Percentiles rank a stretch among this genome's conserved stretches.
Evolutionary conservation across 2,888 invertebrate genomes (phyloP).

Genomic region (Drosophila infuscata): DNA sequence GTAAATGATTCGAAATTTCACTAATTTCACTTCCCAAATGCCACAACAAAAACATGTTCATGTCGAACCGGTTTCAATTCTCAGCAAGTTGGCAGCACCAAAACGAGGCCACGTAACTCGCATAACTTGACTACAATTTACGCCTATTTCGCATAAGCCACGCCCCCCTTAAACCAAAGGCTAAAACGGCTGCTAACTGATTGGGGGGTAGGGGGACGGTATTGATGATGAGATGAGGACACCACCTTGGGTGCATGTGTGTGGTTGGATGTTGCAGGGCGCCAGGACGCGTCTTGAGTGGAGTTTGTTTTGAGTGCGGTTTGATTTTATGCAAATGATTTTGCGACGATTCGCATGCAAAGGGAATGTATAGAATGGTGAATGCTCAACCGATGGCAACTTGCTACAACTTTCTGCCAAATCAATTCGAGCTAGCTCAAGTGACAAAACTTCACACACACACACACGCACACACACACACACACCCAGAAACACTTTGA

Average conservation of each 20-base stretch:
- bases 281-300: constrained; percentile 48
- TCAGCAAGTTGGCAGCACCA: constrained; percentile 34
- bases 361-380: constrained; percentile 19
- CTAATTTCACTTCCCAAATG: constrained; percentile 1
- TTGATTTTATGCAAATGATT: constrained; percentile 78
- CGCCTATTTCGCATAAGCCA: constrained; percentile 69
- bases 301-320: constrained; percentile 75
- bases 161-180: constrained; percentile 8
- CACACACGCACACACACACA: constrained; percentile 1
- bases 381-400: constrained; percentile 31
- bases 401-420: constrained; percentile 64
- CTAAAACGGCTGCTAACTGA: constrained; percentile 9
- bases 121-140: constrained; percentile 71
- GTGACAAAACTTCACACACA: constrained; percentile 53
- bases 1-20: background rate
- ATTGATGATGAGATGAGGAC: background rate
- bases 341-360: constrained; percentile 45
- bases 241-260: background rate
- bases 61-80: constrained; percentile 16
- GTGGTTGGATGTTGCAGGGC: constrained; percentile 25
- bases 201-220: background rate
- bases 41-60: constrained; percentile 1
- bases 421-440: constrained; percentile 75
- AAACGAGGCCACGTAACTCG: constrained; percentile 63
- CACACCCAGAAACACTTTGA: constrained; percentile 8